These are phyloP conservation scores for Heliothis virescens DNA, from an alignment of 1,140 invertebrate species.

Conservation along the genomic window DNA sequence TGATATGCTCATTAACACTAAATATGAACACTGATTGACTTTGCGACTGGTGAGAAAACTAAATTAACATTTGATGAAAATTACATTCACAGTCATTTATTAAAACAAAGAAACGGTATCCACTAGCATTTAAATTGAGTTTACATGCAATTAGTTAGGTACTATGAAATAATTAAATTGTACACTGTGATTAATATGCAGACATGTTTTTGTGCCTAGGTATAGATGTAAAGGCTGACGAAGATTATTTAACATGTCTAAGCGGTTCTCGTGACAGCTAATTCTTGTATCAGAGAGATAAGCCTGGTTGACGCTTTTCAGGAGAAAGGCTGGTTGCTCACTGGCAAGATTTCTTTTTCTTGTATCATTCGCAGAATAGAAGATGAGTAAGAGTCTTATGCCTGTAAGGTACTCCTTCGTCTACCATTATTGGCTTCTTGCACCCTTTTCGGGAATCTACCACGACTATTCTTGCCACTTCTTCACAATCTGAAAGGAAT, in stretches of 20 bases:
- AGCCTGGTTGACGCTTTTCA: slow-evolving; percentile 38
- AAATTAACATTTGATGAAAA: slow-evolving; percentile 17
- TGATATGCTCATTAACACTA: slow-evolving; percentile 22
- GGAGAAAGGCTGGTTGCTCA: slow-evolving; percentile 7
- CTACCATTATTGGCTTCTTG: neutral
- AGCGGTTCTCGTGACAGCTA: slow-evolving; percentile 55
- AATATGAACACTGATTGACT: neutral
- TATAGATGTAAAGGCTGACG: neutral
- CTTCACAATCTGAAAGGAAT: too few relatives aligned
- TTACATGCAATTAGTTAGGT: neutral
- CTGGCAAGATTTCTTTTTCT: neutral
- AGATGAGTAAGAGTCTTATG: neutral
- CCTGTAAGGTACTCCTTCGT: neutral
- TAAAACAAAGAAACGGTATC: slow-evolving; percentile 7
- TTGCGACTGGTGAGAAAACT: neutral
- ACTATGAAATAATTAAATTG: too few relatives aligned
- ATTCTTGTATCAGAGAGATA: slow-evolving; percentile 62
- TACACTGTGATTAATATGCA: too few relatives aligned
- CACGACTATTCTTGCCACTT: too few relatives aligned
- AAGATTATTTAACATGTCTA: slow-evolving; percentile 38
- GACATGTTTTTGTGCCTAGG: neutral
- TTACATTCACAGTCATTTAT: slow-evolving; percentile 24
- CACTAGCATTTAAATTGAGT: neutral
- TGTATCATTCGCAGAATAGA: neutral
- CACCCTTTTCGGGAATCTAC: too few relatives aligned